Evolutionary conservation across 2,797 vertebrate genomes (phyloP), one percentile per base, ranked within the genome.

Genomic region (Sebastiscus albofasciatus): DNA sequence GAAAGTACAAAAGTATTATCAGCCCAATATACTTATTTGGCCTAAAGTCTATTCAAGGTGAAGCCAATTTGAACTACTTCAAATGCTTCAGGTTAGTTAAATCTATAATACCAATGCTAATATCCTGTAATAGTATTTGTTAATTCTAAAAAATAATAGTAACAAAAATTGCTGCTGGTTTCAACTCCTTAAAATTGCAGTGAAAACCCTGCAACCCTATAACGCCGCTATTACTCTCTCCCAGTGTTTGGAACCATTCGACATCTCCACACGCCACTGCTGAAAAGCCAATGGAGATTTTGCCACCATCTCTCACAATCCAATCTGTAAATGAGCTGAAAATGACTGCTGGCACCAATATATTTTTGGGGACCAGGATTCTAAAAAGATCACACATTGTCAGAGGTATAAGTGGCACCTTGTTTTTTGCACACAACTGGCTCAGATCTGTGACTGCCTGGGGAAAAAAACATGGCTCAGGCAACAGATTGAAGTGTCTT

Each of bases 401-500:
- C 31, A 70, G 60, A 67, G 20, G 6, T 27, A 33, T 52, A 70
- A 59, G 56, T 59, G 6, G 14, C 33, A 46, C 18, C 16, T 16
- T 79, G 52, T 66, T 69, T 64, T 73, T 79, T n/a, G 10, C 70
- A 65, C 67, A 61, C 8, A 64, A 42, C 58, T 60, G 29, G 2
- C 52, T 75, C 27, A 76, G 64, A 61, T 81, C 71, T 67, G 18
- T 22, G 22, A 66, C 56, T 64, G 75, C 62, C 65, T 76, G 54
- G 36, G 16, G 36, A 14, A 14, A 73, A 58, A 74, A 39, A 36
- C 33, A 11, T 27, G 42, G 46, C 8, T 9, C 46, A 49, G 36
- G 58, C 24, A 55, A 22, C 52, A 62, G 62, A 86, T 31, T 71
- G 52, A 81, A 67, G 60, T 31, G 34, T 83, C 69, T 75, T 82